Evolutionary conservation across 2,797 vertebrate species (phyloP).

Genomic region (Podarcis siculus): DNA sequence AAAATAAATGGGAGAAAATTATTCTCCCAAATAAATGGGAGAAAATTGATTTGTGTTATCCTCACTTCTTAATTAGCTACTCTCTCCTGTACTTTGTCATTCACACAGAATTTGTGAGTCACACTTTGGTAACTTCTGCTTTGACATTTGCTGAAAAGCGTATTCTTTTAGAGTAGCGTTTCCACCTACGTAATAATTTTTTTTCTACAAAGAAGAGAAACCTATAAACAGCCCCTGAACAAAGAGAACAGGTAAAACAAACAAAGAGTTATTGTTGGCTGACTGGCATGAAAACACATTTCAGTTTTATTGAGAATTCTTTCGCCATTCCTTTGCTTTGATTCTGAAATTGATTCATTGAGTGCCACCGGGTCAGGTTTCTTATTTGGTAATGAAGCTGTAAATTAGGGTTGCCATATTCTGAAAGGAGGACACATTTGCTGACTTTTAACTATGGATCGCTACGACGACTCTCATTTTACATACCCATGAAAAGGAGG

Average conservation of each 20-base stretch:
- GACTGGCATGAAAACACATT: conserved; percentile 2
- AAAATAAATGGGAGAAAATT: conserved; percentile 8
- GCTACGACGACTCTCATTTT: too few species aligned
- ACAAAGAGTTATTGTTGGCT: not conserved
- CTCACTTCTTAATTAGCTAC: conserved; percentile 56
- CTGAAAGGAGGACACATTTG: too few species aligned
- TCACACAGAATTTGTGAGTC: conserved; percentile 17
- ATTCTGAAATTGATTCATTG: conserved; percentile 48
- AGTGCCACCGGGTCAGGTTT: conserved; percentile 42
- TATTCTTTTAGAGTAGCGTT: conserved; percentile 1
- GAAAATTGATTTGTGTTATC: conserved; percentile 24
- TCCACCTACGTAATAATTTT: conserved; percentile 39
- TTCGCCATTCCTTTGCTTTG: conserved; percentile 18
- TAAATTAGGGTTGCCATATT: too few species aligned
- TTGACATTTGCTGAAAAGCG: conserved; percentile 24
- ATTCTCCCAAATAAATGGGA: not conserved
- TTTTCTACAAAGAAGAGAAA: not conserved
- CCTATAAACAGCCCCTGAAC: not conserved
- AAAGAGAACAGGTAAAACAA: not conserved
- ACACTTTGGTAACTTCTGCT: conserved; percentile 18
- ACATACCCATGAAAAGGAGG: too few species aligned
- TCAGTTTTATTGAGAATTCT: conserved; percentile 6
- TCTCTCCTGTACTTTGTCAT: conserved; percentile 35
- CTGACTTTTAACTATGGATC: too few species aligned
- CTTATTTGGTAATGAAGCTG: conserved; percentile 12